These are phyloP conservation scores for Diabrotica virgifera DNA, from an alignment of 1,140 invertebrate genomes.

Conservation along the genomic window DNA sequence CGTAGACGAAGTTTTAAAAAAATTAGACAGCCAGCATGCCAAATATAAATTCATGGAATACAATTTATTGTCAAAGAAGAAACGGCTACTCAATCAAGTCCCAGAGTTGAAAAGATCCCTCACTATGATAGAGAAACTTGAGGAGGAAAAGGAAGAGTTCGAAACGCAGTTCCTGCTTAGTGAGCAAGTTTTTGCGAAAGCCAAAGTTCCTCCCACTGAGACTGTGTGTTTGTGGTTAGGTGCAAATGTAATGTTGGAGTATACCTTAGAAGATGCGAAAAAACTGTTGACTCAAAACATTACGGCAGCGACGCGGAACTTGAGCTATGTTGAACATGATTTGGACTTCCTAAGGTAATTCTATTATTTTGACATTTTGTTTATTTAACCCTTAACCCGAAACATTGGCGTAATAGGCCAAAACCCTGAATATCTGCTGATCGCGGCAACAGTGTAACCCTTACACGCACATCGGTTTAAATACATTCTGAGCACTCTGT, in stretches of 20 bases:
- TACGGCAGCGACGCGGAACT: constrained; percentile 78
- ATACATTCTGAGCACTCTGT: too few relatives aligned
- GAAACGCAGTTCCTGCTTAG: constrained; percentile 92
- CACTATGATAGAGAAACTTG: constrained; percentile 88
- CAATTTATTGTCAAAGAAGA: constrained; percentile 79
- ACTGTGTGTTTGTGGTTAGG: constrained; percentile 97
- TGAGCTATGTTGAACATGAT: constrained; percentile 84
- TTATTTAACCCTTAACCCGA: background rate
- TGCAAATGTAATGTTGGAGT: constrained; percentile 98
- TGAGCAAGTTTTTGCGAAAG: constrained; percentile 92
- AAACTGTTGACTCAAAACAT: constrained; percentile 85
- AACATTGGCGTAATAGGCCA: too few relatives aligned
- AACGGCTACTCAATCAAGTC: constrained; percentile 83
- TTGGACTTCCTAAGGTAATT: constrained; percentile 77
- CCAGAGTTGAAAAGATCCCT: constrained; percentile 90
- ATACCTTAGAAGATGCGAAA: constrained; percentile 89
- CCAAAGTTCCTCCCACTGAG: constrained; percentile 84
- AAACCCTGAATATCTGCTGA: too few relatives aligned
- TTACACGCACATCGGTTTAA: too few relatives aligned
- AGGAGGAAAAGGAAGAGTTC: constrained; percentile 75
- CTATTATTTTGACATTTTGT: background rate
- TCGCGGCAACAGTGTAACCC: too few relatives aligned
- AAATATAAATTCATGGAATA: constrained; percentile 98
- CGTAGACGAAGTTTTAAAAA: constrained; percentile 79
- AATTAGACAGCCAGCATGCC: constrained; percentile 85